phyloP scores from a whole-genome alignment of 2,797 vertebrate species.

The Sphenopsis melanotis region DNA sequence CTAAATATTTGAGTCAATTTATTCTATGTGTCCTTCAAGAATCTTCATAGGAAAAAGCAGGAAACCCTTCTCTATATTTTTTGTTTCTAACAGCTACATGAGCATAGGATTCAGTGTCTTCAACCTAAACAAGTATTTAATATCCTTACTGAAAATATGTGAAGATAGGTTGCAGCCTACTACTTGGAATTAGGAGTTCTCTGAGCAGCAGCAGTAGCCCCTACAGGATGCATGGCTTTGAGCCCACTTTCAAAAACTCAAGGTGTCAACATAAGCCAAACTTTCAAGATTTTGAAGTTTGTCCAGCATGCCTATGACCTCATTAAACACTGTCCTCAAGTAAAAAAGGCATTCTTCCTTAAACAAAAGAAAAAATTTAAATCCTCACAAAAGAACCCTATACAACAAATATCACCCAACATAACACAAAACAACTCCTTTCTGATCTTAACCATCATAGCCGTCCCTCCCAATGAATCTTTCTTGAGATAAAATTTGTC shows the following conservation, averaged over 20 bases:
- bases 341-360: background rate
- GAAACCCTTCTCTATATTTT: rapidly evolving
- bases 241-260: background rate
- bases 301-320: background rate
- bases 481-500: background rate
- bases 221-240: background rate
- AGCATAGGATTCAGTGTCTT: background rate
- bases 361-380: background rate
- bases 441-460: background rate
- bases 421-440: background rate
- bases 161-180: background rate
- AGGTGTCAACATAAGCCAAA: background rate
- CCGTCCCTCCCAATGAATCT: background rate
- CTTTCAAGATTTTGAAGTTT: background rate
- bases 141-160: background rate
- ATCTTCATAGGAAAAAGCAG: background rate
- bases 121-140: background rate
- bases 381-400: rapidly evolving
- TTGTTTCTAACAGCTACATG: background rate
- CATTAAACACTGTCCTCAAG: background rate
- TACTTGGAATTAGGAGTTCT: background rate
- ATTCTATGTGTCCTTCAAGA: background rate
- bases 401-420: background rate
- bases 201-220: background rate
- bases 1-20: background rate